A percentile compares a stretch with the other conserved stretches of the same genome.
Conservation (phyloP, 2,797 vertebrate species). For the Choloepus didactylus region DNA sequence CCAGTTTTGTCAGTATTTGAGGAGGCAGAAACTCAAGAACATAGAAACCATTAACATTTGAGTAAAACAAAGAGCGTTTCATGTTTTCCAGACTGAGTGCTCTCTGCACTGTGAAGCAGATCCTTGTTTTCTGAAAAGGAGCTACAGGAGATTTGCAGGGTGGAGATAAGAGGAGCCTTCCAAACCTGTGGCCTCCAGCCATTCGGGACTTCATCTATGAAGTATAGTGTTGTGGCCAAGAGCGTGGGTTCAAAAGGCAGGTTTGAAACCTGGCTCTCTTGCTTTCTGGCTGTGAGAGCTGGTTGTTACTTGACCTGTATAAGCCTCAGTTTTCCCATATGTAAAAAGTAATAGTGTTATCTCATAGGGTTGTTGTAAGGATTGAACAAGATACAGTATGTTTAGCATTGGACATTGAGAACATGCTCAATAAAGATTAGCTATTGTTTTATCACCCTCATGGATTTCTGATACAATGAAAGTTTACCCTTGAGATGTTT, state of each 20-base stretch:
- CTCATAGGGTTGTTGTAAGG: not conserved
- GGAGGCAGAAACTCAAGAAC: not conserved
- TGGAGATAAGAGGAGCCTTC: not conserved
- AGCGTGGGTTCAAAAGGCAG: not conserved
- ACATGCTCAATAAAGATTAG: rapidly evolving
- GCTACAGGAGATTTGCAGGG: not conserved
- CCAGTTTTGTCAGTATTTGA: not conserved
- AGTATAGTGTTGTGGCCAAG: not conserved
- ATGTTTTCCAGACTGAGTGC: not conserved
- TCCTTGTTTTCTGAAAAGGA: not conserved
- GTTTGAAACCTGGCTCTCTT: not conserved
- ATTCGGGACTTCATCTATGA: not conserved
- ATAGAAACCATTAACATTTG: not conserved
- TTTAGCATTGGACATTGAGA: not conserved
- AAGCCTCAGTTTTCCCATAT: not conserved
- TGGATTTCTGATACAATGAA: not conserved
- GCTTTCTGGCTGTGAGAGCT: not conserved
- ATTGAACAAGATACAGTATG: not conserved
- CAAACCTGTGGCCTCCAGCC: not conserved
- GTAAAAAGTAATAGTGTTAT: not conserved
- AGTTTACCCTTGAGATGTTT: not conserved
- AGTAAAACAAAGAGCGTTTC: not conserved
- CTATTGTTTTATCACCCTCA: not conserved
- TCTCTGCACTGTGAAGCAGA: rapidly evolving
- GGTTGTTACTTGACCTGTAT: not conserved